Base-by-base conservation (phyloP, 2,888 invertebrate genomes). In the Apamea sordens region DNA sequence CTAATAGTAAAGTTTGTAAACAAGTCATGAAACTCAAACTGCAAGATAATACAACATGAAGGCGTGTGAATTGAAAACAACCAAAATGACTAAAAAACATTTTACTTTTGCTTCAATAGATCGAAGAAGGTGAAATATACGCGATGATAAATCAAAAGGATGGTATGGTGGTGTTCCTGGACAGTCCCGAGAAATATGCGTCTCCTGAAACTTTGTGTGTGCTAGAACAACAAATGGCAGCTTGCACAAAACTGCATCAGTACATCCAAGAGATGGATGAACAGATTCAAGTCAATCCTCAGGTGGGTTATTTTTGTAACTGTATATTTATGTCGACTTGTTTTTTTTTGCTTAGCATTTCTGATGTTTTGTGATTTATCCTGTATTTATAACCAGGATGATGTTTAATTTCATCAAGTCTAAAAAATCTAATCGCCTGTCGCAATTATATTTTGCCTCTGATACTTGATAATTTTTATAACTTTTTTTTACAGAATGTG, bases 131-230 rank as follows among this genome's bases (percentile, higher is more conserved):
- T 76, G 99, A 99, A 97, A 99, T 99, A 90, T 99, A 98, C 96
- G 99, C 99, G 47, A 98, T 98, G 91, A 99, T 99, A 88, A 99
- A 99, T 96, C 99, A 99, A 96, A 99, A 99, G 95, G 99, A 99
- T 96, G 99, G 99, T 24, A 99, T 99, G 99, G 99, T 99, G 28
- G 97, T 99, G 76, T 99, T 99, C 94, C 98, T 99, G 89, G 99
- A 99, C 92, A 99, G 99, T 94, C 99, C 99, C 18, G 99, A 99
- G 93, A 99, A 99, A 94, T 99, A 98, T 94, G 98, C 99, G 90
- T 98, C 99, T 84, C 98, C 99, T 0, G 98, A 98, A 91, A 99
- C 99, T 96, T 97, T 99, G 91, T 98, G 98, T 90, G 98, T 98
- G 85, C 96, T 99, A 82, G 99, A 99, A 95, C 98, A 98, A 92